Evolutionary conservation across 2,113 vertebrate species (phyloP).

Genomic region (Alethe diademata): DNA sequence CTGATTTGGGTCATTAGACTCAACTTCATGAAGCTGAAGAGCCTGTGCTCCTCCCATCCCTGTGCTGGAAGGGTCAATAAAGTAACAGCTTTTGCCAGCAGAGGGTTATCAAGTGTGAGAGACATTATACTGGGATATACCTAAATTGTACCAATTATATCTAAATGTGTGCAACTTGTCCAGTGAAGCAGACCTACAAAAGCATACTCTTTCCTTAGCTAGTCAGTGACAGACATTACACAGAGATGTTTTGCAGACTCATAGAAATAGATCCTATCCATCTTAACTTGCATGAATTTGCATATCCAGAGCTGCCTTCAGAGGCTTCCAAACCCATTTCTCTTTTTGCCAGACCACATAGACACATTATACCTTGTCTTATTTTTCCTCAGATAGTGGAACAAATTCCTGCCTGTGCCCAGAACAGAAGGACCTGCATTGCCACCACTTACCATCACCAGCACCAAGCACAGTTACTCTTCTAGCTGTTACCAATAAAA

Average conservation of each 20-base stretch:
- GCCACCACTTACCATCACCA: conserved; percentile 9
- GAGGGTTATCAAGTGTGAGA: neutral
- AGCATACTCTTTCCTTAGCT: neutral
- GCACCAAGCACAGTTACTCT: conserved; percentile 46
- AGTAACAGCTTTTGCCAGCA: neutral
- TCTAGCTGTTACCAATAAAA: conserved; percentile 36
- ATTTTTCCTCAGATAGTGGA: conserved; percentile 36
- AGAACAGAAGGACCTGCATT: conserved; percentile 6
- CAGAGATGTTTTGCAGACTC: neutral
- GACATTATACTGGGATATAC: neutral
- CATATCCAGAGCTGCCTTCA: neutral
- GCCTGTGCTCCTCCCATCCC: neutral
- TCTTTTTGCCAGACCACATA: neutral
- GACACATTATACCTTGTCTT: neutral
- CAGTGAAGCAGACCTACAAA: neutral
- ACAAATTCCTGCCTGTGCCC: neutral
- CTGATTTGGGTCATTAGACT: neutral
- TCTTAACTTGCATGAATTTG: neutral
- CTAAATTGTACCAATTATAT: too few relatives aligned
- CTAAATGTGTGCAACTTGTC: neutral
- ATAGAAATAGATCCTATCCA: neutral
- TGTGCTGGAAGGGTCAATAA: neutral
- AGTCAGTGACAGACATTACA: neutral
- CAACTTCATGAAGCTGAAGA: neutral
- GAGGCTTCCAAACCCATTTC: neutral